Evolutionary conservation across 2,888 invertebrate genomes (phyloP).

Genomic region (Amblyteles armatorius): DNA sequence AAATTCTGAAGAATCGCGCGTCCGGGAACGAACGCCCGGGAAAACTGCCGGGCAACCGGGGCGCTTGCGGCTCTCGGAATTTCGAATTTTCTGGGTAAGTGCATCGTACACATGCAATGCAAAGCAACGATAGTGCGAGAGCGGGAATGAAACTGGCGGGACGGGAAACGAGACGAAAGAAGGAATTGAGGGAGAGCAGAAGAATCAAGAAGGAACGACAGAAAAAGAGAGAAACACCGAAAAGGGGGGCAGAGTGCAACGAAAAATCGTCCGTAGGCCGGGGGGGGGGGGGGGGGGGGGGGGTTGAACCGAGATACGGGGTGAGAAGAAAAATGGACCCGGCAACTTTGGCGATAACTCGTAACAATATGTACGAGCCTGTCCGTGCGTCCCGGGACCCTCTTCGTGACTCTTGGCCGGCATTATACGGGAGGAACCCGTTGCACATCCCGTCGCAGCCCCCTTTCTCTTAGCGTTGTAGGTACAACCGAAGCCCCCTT

Average conservation of each 20-base stretch:
- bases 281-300: not conserved
- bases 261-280: slow-evolving; percentile 3
- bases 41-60: not conserved
- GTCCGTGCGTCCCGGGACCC: slow-evolving; percentile 57
- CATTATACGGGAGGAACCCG: not conserved
- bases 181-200: slow-evolving; percentile 3
- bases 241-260: not conserved
- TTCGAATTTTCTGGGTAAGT: slow-evolving; percentile 56
- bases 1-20: slow-evolving; percentile 50
- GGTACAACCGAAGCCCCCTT: slow-evolving; percentile 34
- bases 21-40: slow-evolving; percentile 11
- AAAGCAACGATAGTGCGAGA: slow-evolving; percentile 11
- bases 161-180: slow-evolving; percentile 26
- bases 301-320: slow-evolving; percentile 53
- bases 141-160: slow-evolving; percentile 6
- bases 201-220: slow-evolving; percentile 14
- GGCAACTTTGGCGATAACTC: slow-evolving; percentile 68
- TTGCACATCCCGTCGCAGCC: not conserved
- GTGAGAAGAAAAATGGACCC: slow-evolving; percentile 64
- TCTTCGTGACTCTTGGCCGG: slow-evolving; percentile 42
- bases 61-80: slow-evolving; percentile 26
- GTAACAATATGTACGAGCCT: slow-evolving; percentile 66
- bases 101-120: slow-evolving; percentile 40
- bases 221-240: not conserved
- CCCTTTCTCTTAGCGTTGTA: slow-evolving; percentile 43